phyloP scores from a whole-genome alignment of 2,113 vertebrate genomes.

The Diglossa brunneiventris region DNA sequence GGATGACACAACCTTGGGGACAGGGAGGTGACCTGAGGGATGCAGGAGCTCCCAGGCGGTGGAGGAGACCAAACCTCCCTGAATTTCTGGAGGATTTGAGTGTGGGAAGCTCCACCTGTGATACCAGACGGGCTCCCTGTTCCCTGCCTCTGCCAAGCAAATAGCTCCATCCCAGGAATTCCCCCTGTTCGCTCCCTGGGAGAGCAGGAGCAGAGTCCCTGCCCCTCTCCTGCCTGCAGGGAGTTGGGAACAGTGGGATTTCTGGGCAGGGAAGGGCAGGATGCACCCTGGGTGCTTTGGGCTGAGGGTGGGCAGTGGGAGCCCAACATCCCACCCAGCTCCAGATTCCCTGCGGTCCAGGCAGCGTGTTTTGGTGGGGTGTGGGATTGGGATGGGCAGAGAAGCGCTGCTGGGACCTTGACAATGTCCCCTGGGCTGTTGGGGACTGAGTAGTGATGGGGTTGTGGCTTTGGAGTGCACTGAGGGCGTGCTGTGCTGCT shows the following conservation, averaged over 20 bases:
- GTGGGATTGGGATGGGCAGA: neutral
- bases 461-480: neutral
- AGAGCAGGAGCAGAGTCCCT: neutral
- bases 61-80: neutral
- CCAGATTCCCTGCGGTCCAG: fast-evolving
- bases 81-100: neutral
- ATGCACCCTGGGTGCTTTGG: neutral
- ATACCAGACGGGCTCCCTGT: neutral
- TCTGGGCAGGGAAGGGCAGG: fast-evolving
- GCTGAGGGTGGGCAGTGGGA: neutral
- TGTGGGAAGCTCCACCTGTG: fast-evolving
- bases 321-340: fast-evolving
- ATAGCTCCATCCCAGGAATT: fast-evolving
- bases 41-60: neutral
- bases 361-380: fast-evolving
- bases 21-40: neutral
- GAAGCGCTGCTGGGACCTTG: neutral
- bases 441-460: fast-evolving
- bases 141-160: neutral
- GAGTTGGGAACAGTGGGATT: neutral
- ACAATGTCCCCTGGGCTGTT: neutral
- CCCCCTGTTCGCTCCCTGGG: neutral
- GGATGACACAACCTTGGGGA: neutral
- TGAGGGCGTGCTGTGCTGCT: neutral
- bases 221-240: neutral